Percentiles rank a stretch among this genome's conserved stretches.
These are phyloP conservation scores for Apostichopus japonicus DNA, from an alignment of 35 echinoderm and acorn worm genomes.

Conservation along the genomic window DNA sequence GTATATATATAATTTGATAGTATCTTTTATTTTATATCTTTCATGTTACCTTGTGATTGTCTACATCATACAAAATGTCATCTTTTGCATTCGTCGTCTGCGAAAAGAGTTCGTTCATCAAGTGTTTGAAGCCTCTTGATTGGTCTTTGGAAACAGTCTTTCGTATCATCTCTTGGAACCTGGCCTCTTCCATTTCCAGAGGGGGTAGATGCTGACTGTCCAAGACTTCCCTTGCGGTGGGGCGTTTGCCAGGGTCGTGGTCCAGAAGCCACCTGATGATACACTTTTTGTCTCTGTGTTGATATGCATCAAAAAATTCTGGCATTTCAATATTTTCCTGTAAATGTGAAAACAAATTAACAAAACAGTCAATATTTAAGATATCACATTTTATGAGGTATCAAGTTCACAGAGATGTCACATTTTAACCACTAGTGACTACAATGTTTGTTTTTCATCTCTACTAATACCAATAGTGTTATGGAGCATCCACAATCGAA, in stretches of 20 bases:
- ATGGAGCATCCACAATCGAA: no score
- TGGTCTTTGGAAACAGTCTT: constrained; percentile 89
- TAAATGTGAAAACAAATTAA: background rate
- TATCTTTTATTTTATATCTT: background rate
- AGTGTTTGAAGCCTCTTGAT: constrained; percentile 76
- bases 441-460: background rate
- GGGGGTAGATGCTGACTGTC: constrained; percentile 83
- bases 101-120: constrained; percentile 82
- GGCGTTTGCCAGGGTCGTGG: constrained; percentile 85
- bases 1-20: background rate
- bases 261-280: constrained; percentile 90
- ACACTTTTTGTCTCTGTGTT: constrained; percentile 44
- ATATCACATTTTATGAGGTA: background rate
- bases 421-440: background rate
- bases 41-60: constrained; percentile 82
- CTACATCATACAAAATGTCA: constrained; percentile 90
- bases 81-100: constrained; percentile 63
- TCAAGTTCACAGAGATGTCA: background rate
- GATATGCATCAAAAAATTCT: constrained; percentile 73
- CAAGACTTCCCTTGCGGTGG: constrained; percentile 84
- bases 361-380: background rate
- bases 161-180: constrained; percentile 87
- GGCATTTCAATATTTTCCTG: constrained; percentile 92
- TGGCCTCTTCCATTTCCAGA: constrained; percentile 89
- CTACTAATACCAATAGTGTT: background rate